Conservation (phyloP, 2,113 vertebrate species). For the Albula goreensis region DNA sequence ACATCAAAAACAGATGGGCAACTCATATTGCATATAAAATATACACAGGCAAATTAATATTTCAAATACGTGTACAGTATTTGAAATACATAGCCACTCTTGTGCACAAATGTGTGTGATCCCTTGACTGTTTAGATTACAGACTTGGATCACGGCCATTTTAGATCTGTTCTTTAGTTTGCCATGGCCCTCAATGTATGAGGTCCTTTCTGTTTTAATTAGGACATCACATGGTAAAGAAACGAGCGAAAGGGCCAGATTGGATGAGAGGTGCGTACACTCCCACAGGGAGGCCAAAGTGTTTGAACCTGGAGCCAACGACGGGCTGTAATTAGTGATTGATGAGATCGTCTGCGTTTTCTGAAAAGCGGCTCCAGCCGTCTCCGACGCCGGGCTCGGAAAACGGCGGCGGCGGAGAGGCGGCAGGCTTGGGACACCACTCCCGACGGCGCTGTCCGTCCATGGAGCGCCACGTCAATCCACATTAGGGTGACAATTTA, state of each 20-base stretch:
- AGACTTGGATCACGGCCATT: not conserved
- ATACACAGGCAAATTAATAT: no score
- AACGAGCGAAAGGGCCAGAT: not conserved
- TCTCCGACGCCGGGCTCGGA: not conserved
- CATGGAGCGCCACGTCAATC: conserved; percentile 23
- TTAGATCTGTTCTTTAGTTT: not conserved
- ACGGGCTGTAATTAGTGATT: conserved; percentile 13
- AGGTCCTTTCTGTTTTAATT: not conserved
- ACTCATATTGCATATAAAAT: no score
- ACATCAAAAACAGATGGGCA: no score
- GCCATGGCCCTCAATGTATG: not conserved
- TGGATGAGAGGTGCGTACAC: not conserved
- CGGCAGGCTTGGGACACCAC: not conserved
- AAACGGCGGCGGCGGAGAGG: not conserved
- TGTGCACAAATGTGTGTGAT: not conserved
- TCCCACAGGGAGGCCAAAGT: not conserved
- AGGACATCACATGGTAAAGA: not conserved
- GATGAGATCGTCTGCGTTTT: conserved; percentile 7
- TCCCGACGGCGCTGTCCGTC: conserved; percentile 6
- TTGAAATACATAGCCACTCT: not conserved
- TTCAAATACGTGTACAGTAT: no score
- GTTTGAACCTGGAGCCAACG: not conserved
- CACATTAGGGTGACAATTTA: conserved; percentile 24
- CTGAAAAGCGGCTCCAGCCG: not conserved
- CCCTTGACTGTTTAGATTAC: not conserved